Base-by-base conservation (phyloP, 2,888 invertebrate species). In the Dryobotodes eremita region DNA sequence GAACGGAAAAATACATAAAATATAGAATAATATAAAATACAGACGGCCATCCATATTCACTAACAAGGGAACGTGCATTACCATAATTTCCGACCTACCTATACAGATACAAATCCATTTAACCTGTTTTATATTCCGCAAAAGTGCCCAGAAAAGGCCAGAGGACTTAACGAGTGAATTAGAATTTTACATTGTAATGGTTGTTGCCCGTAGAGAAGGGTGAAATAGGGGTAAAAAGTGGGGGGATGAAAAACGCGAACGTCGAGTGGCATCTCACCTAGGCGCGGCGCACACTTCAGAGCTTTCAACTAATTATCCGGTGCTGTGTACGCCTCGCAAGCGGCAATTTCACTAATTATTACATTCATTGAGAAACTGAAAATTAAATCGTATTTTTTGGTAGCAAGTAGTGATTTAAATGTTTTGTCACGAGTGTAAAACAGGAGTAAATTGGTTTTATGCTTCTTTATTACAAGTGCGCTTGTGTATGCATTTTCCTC, bases 161-260 rank as follows among this genome's bases (percentile, higher is more conserved):
- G 89, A 89, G 90, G 90, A 89, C 91, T 93, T 94, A 94, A 95
- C 93, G 92, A 93, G 94, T 91, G 92, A 93, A 95, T 95, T 95
- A 94, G 94, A 95, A 93, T 94, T 94, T 93, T 93, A 94, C 94
- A 94, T 94, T 94, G 94, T 94, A 92, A 93, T 91, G 89, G 90
- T 88, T 89, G 90, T 86, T 79, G 62, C 73, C 74, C 61, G 69
- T 80, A 84, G 79, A 82, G 86, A 86, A 87, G 84, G 86, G 86
- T 89, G 74, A 81, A 88, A 85, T 77, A 83, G 83, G 78, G 84
- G 84, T 85, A 83, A 85, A 89, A 88, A 87, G 73, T 76, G 71
- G 75, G 75, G 75, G 75, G 74, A 79, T 83, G 71, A 84, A 84
- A 86, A 80, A 86, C 78, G 79, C 74, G 71, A 83, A 79, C 73